Evolutionary conservation across 2,113 vertebrate species (phyloP).

Genomic region (Gracilinanus agilis): DNA sequence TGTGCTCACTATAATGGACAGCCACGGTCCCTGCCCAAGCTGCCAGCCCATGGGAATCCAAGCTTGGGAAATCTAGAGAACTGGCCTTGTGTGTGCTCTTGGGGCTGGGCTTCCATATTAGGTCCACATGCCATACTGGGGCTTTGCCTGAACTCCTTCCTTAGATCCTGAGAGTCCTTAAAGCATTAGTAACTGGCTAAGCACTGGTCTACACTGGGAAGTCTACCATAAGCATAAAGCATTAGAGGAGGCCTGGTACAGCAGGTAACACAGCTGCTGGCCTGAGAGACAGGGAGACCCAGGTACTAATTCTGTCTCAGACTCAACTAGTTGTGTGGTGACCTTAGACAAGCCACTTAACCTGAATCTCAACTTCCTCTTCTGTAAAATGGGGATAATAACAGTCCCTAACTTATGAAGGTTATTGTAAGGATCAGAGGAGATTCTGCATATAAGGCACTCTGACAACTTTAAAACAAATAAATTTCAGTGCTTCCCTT

Average conservation of each 20-base stretch:
- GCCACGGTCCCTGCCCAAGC: background rate
- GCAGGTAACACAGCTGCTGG: background rate
- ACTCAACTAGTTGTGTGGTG: background rate
- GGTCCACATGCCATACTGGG: background rate
- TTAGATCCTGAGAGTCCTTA: background rate
- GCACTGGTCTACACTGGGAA: background rate
- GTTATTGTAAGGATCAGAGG: too few relatives aligned
- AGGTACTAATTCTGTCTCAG: background rate
- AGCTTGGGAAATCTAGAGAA: background rate
- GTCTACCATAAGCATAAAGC: background rate
- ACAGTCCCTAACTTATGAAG: too few relatives aligned
- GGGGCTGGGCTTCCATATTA: background rate
- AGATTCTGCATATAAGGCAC: too few relatives aligned
- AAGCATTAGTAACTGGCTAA: background rate
- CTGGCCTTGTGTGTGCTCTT: background rate
- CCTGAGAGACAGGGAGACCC: background rate
- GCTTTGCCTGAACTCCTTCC: background rate
- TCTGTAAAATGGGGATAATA: too few relatives aligned
- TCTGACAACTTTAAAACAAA: too few relatives aligned
- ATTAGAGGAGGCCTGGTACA: background rate
- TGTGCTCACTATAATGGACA: background rate
- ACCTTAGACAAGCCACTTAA: too few relatives aligned
- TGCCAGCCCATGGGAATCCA: too few relatives aligned
- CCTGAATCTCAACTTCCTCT: too few relatives aligned
- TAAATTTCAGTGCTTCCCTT: too few relatives aligned